Evolutionary conservation across 1,140 invertebrate species (phyloP).

Genomic region (Sarcophaga peregrina): DNA sequence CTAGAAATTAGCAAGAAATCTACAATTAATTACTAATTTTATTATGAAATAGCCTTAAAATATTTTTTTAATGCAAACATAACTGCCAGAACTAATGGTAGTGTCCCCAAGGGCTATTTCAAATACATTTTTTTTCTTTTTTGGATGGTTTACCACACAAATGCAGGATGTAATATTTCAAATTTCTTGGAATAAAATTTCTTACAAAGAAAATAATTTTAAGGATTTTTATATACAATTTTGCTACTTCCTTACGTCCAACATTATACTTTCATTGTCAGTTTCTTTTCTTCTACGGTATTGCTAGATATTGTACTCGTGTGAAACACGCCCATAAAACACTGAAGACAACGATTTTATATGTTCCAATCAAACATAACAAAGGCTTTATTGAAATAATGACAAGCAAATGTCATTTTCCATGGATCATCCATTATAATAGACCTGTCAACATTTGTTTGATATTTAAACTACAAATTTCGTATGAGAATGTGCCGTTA

Average conservation of each 20-base stretch:
- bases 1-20: too few species aligned
- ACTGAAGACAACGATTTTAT: not conserved
- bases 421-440: slow-evolving; percentile 46
- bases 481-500: not conserved
- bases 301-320: too few species aligned
- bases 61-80: too few species aligned
- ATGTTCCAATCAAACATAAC: not conserved
- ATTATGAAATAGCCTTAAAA: too few species aligned
- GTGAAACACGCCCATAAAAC: slow-evolving; percentile 20
- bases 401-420: slow-evolving; percentile 31
- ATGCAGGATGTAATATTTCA: slow-evolving; percentile 25
- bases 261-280: not conserved
- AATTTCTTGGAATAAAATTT: not conserved
- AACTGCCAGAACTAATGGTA: too few species aligned
- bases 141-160: not conserved
- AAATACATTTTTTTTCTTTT: too few species aligned
- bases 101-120: too few species aligned
- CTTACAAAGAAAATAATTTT: not conserved
- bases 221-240: not conserved
- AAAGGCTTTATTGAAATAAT: not conserved
- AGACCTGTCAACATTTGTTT: slow-evolving; percentile 43
- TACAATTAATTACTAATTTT: too few species aligned
- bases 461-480: not conserved
- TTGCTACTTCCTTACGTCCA: slow-evolving; percentile 9
- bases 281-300: not conserved